Evolutionary conservation across 2,888 invertebrate genomes (phyloP), one percentile per base, ranked within the genome.

Genomic region (Diplazon laetatorius): DNA sequence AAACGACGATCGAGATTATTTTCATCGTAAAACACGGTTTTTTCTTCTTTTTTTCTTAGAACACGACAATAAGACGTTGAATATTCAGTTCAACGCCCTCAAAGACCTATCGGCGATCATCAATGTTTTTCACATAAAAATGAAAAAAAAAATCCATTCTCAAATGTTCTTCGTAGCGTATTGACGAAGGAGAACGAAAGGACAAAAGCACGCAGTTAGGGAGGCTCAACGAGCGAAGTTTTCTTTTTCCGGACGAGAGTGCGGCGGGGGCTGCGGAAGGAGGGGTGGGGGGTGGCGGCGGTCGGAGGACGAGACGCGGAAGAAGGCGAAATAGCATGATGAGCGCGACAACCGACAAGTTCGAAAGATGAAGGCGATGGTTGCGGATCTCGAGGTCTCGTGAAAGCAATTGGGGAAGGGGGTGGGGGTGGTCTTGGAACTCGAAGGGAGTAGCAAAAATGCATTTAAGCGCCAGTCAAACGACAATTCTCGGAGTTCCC

Each of bases 171-270:
- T 37, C 35, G 30, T 35, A 4, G 6, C n/a, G 63, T 39, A 22
- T 22, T 22, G 39, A 10, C 9, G 20, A 14, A 22, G 39, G n/a
- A 20, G 22, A 50, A 52, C 52, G 42, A 16, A 55, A 14, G 30
- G 25, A 8, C 30, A 30, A 14, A n/a, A 50, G 48, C 44, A 37
- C 20, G 60, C 35, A 62, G 60, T 62, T n/a, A 42, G 50, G 25
- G 42, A 16, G 55, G 60, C 62, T 71, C 39, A 62, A 52, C 39
- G 62, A 62, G 60, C 60, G 42, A 62, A 62, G 52, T 71, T 71
- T 71, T 39, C 62, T 60, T 71, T 62, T 46, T 69, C 57, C 57
- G 68, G 52, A 16, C 20, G 22, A 12, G 18, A 18, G 16, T 18
- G 63, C 5, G 12, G 48, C 16, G 42, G 42, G 44, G 42, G 30